Percentiles rank a stretch among this genome's conserved stretches.
phyloP scores from a whole-genome alignment of 1,140 invertebrate species.

The Temnothorax nylanderi region DNA sequence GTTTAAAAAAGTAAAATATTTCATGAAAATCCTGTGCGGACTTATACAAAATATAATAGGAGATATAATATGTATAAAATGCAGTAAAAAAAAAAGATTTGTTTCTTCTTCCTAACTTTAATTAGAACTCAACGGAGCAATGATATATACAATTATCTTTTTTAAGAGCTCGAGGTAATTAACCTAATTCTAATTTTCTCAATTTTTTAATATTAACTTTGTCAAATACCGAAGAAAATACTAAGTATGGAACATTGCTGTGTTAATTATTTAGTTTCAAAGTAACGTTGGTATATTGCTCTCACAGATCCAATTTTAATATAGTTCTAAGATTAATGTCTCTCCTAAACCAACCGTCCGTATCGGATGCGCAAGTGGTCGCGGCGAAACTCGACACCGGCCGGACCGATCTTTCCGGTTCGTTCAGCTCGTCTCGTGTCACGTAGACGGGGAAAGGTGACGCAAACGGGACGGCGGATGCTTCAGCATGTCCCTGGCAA shows the following conservation, averaged over 20 bases:
- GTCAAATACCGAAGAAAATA: neutral
- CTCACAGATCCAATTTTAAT: neutral
- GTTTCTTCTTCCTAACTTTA: neutral
- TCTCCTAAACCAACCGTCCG: conserved; percentile 59
- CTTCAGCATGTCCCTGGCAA: conserved; percentile 13
- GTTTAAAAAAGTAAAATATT: conserved; percentile 1
- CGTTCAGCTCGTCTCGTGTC: conserved; percentile 4
- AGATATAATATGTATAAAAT: neutral
- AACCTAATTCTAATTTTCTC: conserved; percentile 28
- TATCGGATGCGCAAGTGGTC: conserved; percentile 64
- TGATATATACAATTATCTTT: neutral
- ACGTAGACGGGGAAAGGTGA: neutral
- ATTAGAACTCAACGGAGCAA: conserved; percentile 1
- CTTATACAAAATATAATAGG: neutral
- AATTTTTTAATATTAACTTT: neutral
- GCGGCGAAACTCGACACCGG: neutral
- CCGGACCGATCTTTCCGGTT: conserved; percentile 23
- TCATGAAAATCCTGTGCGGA: neutral
- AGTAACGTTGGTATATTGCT: neutral
- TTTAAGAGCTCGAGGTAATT: neutral
- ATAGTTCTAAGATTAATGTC: neutral
- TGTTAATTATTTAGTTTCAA: neutral
- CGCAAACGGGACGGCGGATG: neutral
- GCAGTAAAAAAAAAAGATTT: neutral
- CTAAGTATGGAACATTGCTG: neutral